Base-by-base conservation (phyloP, 2,888 invertebrate species). In the Willowsia nigromaculata region DNA sequence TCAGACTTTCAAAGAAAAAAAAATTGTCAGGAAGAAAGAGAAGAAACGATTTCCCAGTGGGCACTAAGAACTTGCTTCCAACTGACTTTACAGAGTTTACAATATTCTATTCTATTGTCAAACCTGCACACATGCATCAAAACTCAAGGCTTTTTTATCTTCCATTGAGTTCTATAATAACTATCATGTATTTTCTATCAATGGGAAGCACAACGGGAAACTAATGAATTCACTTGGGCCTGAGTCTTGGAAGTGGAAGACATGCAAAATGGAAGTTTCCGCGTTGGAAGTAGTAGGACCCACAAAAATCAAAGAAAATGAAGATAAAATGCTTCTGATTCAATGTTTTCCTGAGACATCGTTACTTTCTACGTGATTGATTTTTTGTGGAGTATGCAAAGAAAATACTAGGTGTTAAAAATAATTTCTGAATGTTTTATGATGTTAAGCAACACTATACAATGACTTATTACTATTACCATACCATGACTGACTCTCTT, bases 41-140 rank as follows among this genome's bases (percentile, higher is more conserved):
- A 56, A 4, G 56, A 56, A 9, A 62, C 27, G 76, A 76, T 76
- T 76, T 76, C 76, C 76, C 76, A 53, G 50, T 50, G 76, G 76
- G 33, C 76, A 76, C 11, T 50, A 18, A n/a, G 18, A 50, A 50
- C 50, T 30, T 30, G 27, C 6, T 47, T 27, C 27, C 18, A 30
- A n/a, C 30, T 33, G n/a, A 1, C 47, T 15, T 76, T 33, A 13
- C 59, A 30, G 27, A n/a, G 13, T 27, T 9, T 62, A 62, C 30
- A 30, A 56, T 9, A 25, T 56, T 2, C 18, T 18, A 50, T 50
- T n/a, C 18, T 22, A 53, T 22, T 56, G 9, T 25, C 56, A 25
- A 25, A 22, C 27, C 15, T 62, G 18, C 11, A 50, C 50, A n/a
- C 15, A 40, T 1, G 65, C 22, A 53, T 18, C 4, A 62, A 30